phyloP scores from a whole-genome alignment of 2,888 invertebrate species.

The Caenorhabditis plicata region DNA sequence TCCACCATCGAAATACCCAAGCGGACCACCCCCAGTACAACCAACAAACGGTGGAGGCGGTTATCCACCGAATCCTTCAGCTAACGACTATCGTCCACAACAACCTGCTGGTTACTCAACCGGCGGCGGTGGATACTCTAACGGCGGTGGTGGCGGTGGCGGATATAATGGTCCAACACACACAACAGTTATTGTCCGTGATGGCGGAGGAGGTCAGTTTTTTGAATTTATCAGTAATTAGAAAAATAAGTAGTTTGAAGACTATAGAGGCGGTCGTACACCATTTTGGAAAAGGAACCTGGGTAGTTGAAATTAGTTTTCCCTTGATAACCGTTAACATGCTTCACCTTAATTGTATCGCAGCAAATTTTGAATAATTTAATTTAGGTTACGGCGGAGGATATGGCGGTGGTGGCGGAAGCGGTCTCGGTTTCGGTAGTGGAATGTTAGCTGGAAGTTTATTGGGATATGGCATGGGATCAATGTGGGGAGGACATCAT shows the following conservation, averaged over 20 bases:
- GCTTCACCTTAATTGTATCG: no score
- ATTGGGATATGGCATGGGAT: constrained; percentile 47
- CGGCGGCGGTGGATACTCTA: constrained; percentile 4
- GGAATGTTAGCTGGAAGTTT: constrained; percentile 57
- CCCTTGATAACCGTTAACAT: no score
- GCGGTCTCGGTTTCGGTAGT: constrained; percentile 48
- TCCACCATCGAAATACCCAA: constrained; percentile 59
- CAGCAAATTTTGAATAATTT: no score
- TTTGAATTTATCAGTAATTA: neutral
- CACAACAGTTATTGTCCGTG: constrained; percentile 42
- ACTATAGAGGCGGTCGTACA: constrained; percentile 10
- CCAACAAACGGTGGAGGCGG: constrained; percentile 12
- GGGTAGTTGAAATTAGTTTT: no score
- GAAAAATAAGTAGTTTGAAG: neutral
- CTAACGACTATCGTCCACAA: neutral
- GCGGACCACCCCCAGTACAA: constrained; percentile 50
- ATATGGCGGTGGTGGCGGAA: constrained; percentile 31
- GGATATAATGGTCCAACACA: constrained; percentile 32
- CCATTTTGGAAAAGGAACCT: no score
- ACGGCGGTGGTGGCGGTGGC: constrained; percentile 25
- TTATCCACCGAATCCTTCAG: constrained; percentile 24
- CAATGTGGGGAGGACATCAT: constrained; percentile 39
- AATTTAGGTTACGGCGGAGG: constrained; percentile 31
- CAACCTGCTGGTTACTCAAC: constrained; percentile 2
- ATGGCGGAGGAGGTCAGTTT: constrained; percentile 11